Evolutionary conservation across 1,140 invertebrate genomes (phyloP), one percentile per base, ranked within the genome.

Genomic region (Oppia nitens): DNA sequence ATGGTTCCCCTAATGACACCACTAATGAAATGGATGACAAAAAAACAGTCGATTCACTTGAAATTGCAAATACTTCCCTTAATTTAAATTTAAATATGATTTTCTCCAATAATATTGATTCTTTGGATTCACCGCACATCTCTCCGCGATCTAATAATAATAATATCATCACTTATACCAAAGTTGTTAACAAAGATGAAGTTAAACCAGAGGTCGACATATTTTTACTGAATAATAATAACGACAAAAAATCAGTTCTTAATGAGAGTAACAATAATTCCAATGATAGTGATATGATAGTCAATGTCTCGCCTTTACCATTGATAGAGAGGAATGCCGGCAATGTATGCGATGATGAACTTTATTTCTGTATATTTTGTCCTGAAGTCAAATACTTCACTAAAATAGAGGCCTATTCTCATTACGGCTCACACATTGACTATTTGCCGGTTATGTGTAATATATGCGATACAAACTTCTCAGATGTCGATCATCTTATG

Each of bases 331-430:
- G 26, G 21, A 28, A 47, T 47, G 23, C 26, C 17, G 20, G 32
- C 21, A 17, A 21, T 12, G 28, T 17, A 1, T 20, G 9, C 24
- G 21, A 23, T 17, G n/a, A 54, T n/a, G 26, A 27, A 32, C 9
- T 14, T 47, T 56, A 56, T 56, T 56, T 56, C 29, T 56, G 55
- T 26, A 24, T 56, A 47, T 56, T 56, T 56, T 56, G 55, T 56
- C 17, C 28, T 23, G 6, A 40, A 40, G 55, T 40, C 20, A 56
- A 56, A 56, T 56, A 47, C n/a, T 17, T 23, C 27, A 25, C 29
- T 25, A 56, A 56, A 56, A 32, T 47, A 24, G 55, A 56, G 3
- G 55, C 55, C 21, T 56, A 56, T 25, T 45, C 55, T 23, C 55
- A 56, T 25, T 56, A 45, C 25, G 55, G 55, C 25, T 32, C 47